phyloP scores from a whole-genome alignment of 1,140 invertebrate genomes.

The Trachelipus rathkii region DNA sequence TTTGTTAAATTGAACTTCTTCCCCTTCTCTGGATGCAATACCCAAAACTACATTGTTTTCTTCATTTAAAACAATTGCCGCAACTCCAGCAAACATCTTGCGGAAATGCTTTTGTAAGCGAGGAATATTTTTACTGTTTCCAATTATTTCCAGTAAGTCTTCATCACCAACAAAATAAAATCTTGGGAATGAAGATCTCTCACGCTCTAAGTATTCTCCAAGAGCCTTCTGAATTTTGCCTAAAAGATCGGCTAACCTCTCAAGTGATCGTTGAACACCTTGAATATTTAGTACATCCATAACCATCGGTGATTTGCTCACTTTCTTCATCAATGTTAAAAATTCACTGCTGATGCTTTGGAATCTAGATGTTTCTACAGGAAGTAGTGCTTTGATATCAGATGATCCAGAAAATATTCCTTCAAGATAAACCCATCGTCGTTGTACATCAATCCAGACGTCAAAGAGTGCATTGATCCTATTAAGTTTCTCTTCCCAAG shows the following conservation, averaged over 20 bases:
- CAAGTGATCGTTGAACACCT: slow-evolving; percentile 88
- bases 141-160: slow-evolving; percentile 98
- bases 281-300: slow-evolving; percentile 98
- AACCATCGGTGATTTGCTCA: slow-evolving; percentile 90
- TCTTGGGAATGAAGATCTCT: slow-evolving; percentile 94
- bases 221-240: slow-evolving; percentile 99
- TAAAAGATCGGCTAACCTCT: slow-evolving; percentile 93
- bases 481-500: slow-evolving; percentile 99
- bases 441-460: slow-evolving; percentile 99
- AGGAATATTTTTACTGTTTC: slow-evolving; percentile 97
- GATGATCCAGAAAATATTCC: slow-evolving; percentile 98
- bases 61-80: slow-evolving; percentile 89
- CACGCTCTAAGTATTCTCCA: slow-evolving; percentile 96
- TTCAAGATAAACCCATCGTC: slow-evolving; percentile 98
- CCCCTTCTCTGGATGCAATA: slow-evolving; percentile 93
- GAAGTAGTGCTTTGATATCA: slow-evolving; percentile 95
- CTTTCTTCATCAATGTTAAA: slow-evolving; percentile 96
- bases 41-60: slow-evolving; percentile 87
- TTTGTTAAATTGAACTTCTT: slow-evolving; percentile 86
- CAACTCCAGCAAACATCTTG: slow-evolving; percentile 99
- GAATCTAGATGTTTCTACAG: slow-evolving; percentile 95
- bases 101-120: slow-evolving; percentile 99
- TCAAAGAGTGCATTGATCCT: slow-evolving; percentile 96
- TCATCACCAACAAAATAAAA: slow-evolving; percentile 99
- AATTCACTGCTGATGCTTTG: slow-evolving; percentile 96